Base-by-base conservation (phyloP, 2,113 vertebrate species). In the Rhipidura dahli region DNA sequence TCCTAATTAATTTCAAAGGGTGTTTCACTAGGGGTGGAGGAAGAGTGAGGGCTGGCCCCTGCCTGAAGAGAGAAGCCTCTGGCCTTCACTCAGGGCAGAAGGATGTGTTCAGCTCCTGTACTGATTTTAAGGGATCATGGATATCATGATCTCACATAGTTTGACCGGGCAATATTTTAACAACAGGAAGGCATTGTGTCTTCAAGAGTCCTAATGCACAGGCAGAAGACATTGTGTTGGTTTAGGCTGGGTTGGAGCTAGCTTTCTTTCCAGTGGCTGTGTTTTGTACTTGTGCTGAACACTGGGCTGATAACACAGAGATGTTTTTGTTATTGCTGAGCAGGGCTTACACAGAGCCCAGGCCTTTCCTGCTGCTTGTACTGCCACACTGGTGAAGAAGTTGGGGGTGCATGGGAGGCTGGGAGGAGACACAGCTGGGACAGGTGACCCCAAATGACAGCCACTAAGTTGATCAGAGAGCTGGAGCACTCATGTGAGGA, bases 101-200 rank as follows among this genome's bases (percentile, higher is more conserved):
- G 37, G n/a, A 31, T 13, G 0, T 13, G 2, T 37, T 42, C 12
- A 75, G 6, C 8, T 59, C 76, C 70, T 53, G 14, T 11, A 10
- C 17, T 45, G 31, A 8, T 82, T 83, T 92, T 72, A 49, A 63
- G 57, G 28, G 37, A 5, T 31, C 22, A 35, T 39, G 23, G 23
- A 63, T 39, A 9, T 28, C 5, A 14, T 8, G 18, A 24, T 47
- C 23, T 78, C n/a, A 63, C 11, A 12, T 92, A 99, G 99, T 98
- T 27, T 99, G 61, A 31, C 22, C 30, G 16, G 39, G 11, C 19
- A 66, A 28, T 70, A 23, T 50, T 39, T 76, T 72, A 37, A 31
- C 10, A 33, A 35, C 11, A 53, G 13, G 12, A 45, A 33, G 11
- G 10, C 57, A 33, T 30, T 10, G 2, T n/a, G 8, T 45, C 50